Conservation (phyloP, 2,113 vertebrate species). For the Asarcornis scutulata region DNA sequence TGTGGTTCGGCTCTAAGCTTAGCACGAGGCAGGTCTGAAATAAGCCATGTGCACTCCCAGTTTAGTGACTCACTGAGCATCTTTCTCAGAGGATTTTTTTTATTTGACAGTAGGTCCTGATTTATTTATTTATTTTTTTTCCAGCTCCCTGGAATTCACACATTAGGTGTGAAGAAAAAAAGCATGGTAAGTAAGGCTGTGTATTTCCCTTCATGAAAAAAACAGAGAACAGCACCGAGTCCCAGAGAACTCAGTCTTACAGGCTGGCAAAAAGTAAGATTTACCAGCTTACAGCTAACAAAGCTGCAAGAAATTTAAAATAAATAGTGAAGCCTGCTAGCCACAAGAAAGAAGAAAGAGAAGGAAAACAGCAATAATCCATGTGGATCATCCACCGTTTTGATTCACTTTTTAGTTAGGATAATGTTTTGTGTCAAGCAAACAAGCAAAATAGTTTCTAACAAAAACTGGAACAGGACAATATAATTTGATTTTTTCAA, state of each 20-base stretch:
- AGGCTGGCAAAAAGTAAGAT: not conserved
- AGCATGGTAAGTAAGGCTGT: not conserved
- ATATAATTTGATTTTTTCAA: not conserved
- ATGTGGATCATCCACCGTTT: not conserved
- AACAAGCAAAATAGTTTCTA: not conserved
- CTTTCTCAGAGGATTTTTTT: not conserved
- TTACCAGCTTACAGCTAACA: not conserved
- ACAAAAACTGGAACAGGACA: not conserved
- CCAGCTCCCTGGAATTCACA: not conserved
- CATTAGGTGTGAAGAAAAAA: accelerated
- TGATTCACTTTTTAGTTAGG: not conserved
- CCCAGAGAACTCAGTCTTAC: not conserved
- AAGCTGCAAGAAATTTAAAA: not conserved
- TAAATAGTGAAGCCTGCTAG: not conserved
- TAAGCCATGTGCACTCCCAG: not conserved
- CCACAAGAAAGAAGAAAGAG: not conserved
- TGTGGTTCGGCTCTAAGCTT: accelerated
- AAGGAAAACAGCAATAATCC: not conserved
- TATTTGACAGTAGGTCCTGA: not conserved
- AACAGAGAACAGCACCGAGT: not conserved
- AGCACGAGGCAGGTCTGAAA: accelerated
- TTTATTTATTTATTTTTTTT: not conserved
- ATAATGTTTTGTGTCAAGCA: not conserved
- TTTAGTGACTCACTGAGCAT: accelerated
- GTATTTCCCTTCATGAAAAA: not conserved